Percentiles rank a stretch among this genome's conserved stretches.
phyloP scores from a whole-genome alignment of 2,113 vertebrate species.

The Nicator chloris region DNA sequence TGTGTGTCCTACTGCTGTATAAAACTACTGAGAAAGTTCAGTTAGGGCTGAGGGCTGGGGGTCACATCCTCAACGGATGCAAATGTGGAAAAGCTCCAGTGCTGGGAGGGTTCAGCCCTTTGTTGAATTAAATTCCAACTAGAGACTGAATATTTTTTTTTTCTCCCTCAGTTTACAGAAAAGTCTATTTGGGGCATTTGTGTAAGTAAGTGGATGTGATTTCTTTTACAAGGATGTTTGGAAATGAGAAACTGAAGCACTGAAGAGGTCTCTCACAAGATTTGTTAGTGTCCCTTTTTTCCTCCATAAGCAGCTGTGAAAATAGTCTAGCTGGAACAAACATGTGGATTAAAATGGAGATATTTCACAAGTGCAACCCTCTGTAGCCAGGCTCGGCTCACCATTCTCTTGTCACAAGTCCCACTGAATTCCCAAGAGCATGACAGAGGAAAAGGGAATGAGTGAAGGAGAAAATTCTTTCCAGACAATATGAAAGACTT shows the following conservation, averaged over 20 bases:
- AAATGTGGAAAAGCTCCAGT: conserved; percentile 49
- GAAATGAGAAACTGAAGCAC: conserved; percentile 53
- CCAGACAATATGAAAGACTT: background rate
- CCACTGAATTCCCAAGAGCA: background rate
- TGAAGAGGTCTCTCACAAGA: conserved; percentile 41
- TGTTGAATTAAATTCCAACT: conserved; percentile 49
- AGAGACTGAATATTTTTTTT: conserved; percentile 10
- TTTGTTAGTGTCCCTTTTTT: conserved; percentile 23
- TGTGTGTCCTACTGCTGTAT: background rate
- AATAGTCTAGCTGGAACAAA: conserved; percentile 55
- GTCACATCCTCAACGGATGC: conserved; percentile 60
- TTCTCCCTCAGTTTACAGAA: conserved; percentile 43
- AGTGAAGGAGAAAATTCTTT: background rate
- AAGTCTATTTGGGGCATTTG: conserved; percentile 55
- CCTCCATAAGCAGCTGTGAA: conserved; percentile 38
- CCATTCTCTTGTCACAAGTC: background rate
- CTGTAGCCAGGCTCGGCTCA: background rate
- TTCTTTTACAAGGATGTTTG: conserved; percentile 49
- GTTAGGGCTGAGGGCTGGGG: conserved; percentile 53
- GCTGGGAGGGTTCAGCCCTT: conserved; percentile 30
- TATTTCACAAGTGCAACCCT: conserved; percentile 40
- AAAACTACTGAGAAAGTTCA: conserved; percentile 54
- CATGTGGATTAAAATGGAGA: conserved; percentile 8
- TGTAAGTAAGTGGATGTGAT: conserved; percentile 47
- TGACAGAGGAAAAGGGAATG: background rate